Conservation (phyloP, 2,113 vertebrate genomes). For the Cairina moschata region DNA sequence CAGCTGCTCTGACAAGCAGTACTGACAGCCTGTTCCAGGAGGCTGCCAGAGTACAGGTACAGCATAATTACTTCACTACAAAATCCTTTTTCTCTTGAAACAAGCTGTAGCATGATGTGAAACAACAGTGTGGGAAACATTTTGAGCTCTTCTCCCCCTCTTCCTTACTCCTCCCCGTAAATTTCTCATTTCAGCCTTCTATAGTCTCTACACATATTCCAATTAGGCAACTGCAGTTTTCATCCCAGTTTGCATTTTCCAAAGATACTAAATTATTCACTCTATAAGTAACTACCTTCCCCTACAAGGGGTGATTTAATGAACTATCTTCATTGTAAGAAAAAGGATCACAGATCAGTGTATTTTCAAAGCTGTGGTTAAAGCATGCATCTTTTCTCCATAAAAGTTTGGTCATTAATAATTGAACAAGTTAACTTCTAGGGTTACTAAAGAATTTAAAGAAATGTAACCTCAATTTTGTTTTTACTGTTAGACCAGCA, state of each 20-base stretch:
- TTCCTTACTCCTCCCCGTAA: neutral
- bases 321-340: neutral
- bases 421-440: neutral
- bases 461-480: neutral
- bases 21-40: conserved; percentile 19
- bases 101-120: neutral
- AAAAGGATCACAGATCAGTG: neutral
- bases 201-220: neutral
- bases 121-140: neutral
- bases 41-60: conserved; percentile 57
- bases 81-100: neutral
- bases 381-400: neutral
- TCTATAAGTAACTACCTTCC: conserved; percentile 49
- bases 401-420: neutral
- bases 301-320: conserved; percentile 30
- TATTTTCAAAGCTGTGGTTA: neutral
- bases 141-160: neutral
- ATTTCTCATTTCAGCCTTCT: neutral
- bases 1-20: conserved; percentile 51
- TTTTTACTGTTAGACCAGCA: neutral
- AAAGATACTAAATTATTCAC: conserved; percentile 82
- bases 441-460: neutral
- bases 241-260: conserved; percentile 72
- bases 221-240: conserved; percentile 30
- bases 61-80: conserved; percentile 55